phyloP scores from a whole-genome alignment of 1,140 invertebrate genomes.

The Trachymyrmex cornetzi region DNA sequence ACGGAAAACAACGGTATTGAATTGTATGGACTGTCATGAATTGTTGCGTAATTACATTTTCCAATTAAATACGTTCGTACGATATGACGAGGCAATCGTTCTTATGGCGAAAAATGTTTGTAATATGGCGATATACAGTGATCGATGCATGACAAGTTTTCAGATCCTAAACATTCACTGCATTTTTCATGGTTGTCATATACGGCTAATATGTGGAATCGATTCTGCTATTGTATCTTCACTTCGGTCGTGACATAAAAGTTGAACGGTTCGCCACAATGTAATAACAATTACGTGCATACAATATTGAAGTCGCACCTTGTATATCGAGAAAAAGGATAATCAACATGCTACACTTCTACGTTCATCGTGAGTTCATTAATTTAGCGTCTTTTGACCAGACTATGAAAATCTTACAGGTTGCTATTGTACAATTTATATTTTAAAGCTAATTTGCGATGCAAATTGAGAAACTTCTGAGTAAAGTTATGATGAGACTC shows the following conservation, averaged over 20 bases:
- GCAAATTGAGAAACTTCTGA: not conserved
- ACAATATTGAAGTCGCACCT: not conserved
- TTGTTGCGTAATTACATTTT: not conserved
- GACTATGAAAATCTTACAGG: not conserved
- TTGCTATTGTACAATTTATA: slow-evolving; percentile 1
- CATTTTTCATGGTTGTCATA: not conserved
- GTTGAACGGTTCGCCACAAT: not conserved
- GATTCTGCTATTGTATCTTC: slow-evolving; percentile 28
- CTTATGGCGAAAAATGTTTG: not conserved
- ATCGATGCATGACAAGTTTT: not conserved
- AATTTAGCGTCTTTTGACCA: not conserved
- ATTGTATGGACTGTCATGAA: not conserved
- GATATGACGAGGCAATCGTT: not conserved
- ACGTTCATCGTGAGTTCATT: not conserved
- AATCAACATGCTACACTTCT: not conserved
- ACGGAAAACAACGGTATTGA: not conserved
- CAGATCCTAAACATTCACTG: not conserved
- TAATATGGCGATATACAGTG: not conserved
- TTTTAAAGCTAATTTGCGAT: slow-evolving; percentile 4
- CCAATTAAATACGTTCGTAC: not conserved
- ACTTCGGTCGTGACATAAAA: slow-evolving; percentile 36
- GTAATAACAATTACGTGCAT: not conserved
- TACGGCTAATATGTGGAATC: slow-evolving; percentile 21
- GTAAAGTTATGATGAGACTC: not conserved
- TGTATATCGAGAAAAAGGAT: not conserved